A percentile compares a stretch with the other conserved stretches of the same genome.
These are phyloP conservation scores for Phymanthus crucifer DNA, from an alignment of 92 coral and sea anemone species.

Conservation along the genomic window DNA sequence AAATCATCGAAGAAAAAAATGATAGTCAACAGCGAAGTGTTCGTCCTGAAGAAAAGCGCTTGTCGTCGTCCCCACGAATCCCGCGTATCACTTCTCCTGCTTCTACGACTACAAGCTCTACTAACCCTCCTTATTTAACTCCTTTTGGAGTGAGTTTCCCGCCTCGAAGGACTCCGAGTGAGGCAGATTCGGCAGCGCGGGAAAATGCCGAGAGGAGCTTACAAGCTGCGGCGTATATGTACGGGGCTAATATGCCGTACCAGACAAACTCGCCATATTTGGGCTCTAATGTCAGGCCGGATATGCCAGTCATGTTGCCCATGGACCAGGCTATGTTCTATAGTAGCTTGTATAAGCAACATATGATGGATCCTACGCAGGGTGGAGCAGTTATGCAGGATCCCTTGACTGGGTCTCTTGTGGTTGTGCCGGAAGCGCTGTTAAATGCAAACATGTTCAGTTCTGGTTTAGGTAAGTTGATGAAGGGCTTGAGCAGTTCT, in stretches of 20 bases:
- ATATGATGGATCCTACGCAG: slow-evolving; percentile 65
- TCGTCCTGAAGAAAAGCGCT: slow-evolving; percentile 29
- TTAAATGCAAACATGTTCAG: slow-evolving; percentile 27
- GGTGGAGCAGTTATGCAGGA: slow-evolving; percentile 62
- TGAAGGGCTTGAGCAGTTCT: background rate
- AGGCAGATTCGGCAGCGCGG: slow-evolving; percentile 22
- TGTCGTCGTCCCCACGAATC: slow-evolving; percentile 20
- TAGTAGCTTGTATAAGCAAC: slow-evolving; percentile 47
- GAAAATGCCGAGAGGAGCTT: slow-evolving; percentile 23
- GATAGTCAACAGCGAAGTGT: slow-evolving; percentile 3
- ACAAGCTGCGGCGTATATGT: slow-evolving; percentile 32
- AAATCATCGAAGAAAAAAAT: slow-evolving; percentile 35
- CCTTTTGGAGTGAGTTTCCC: slow-evolving; percentile 28
- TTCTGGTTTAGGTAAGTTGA: slow-evolving; percentile 60
- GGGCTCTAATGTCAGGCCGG: slow-evolving; percentile 43
- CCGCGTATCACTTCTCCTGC: slow-evolving; percentile 38
- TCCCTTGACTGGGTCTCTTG: slow-evolving; percentile 65
- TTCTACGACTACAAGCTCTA: background rate
- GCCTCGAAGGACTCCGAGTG: slow-evolving; percentile 23
- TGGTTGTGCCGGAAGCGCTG: slow-evolving; percentile 64
- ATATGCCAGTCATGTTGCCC: slow-evolving; percentile 42
- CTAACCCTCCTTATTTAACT: slow-evolving; percentile 15
- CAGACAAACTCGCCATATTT: slow-evolving; percentile 44
- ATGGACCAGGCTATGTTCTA: slow-evolving; percentile 37
- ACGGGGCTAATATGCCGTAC: slow-evolving; percentile 38